Base-by-base conservation (phyloP, 1,140 invertebrate species). In the Cepaea nemoralis region DNA sequence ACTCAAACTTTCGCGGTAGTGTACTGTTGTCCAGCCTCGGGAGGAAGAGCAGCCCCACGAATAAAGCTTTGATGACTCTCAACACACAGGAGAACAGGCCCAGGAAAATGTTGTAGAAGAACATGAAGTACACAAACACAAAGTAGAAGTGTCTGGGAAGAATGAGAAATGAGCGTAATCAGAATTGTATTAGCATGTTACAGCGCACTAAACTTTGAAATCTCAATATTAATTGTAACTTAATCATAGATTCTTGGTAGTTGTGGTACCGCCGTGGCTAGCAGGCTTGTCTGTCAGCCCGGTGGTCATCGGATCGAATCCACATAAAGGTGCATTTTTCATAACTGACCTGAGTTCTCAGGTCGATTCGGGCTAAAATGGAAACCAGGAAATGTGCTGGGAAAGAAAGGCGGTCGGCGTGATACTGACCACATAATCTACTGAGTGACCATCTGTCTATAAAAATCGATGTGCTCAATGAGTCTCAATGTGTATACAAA, bases 21-120 rank as follows among this genome's bases (percentile, higher is more conserved):
- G 73, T 81, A 63, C 85, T 85, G 77, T 82, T 59, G 76, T 86
- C 85, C 1, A 86, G 71, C 16, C 85, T 40, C 3, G 76, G 40
- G n/a, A 86, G 50, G 24, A 86, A 80, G n/a, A 86, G 45, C 6
- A 80, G 33, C 0, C 85, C 85, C 0, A 86, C 12, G 14, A 81
- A 63, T 8, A 85, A 80, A 35, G 82, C 70, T 48, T 84, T 84
- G 14, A 86, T 33, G 27, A 86, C 83, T n/a, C 84, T 63, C 42
- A 86, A 16, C 6, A 86, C 66, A 79, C 76, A 83, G 1, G 82
- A 83, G 27, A 86, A 19, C 24, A 86, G 31, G 19, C 83, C 84
- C 42, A 86, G 50, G 83, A 86, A 85, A 37, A 84, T 83, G 67
- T 85, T 85, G 80, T 81, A 85, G 84, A 86, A 84, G 77, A 85